A percentile compares a stretch with the other conserved stretches of the same genome.
Evolutionary conservation across 2,888 invertebrate genomes (phyloP).

Genomic region (Brachypalpus laphriformis): DNA sequence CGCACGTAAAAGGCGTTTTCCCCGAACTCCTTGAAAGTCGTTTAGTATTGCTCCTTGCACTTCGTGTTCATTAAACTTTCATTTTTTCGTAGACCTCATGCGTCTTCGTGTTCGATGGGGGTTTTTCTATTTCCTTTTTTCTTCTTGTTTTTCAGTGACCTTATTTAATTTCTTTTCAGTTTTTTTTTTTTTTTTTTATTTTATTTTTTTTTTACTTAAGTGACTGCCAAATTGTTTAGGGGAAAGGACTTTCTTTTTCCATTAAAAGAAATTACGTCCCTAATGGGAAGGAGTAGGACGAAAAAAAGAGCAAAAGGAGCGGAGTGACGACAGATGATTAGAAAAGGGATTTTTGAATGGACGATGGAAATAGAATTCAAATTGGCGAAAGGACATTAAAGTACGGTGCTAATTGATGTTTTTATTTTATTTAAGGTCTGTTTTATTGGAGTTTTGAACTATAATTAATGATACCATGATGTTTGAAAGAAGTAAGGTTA

Average conservation of each 20-base stretch:
- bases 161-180: slow-evolving; percentile 40
- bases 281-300: slow-evolving; percentile 37
- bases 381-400: slow-evolving; percentile 32
- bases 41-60: slow-evolving; percentile 33
- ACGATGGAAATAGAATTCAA: slow-evolving; percentile 52
- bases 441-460: slow-evolving; percentile 16
- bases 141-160: slow-evolving; percentile 38
- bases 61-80: slow-evolving; percentile 69
- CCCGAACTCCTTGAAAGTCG: not conserved
- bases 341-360: slow-evolving; percentile 34
- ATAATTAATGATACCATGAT: not conserved
- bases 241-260: slow-evolving; percentile 40
- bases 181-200: no score
- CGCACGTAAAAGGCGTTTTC: slow-evolving; percentile 19
- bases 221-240: slow-evolving; percentile 38
- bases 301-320: not conserved
- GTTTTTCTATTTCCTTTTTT: slow-evolving; percentile 2
- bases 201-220: slow-evolving; percentile 22
- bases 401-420: slow-evolving; percentile 50
- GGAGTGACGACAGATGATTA: slow-evolving; percentile 31
- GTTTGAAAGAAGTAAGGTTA: not conserved
- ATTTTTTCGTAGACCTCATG: slow-evolving; percentile 39
- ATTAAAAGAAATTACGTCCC: slow-evolving; percentile 53
- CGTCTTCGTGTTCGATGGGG: slow-evolving; percentile 37
- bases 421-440: slow-evolving; percentile 27